Evolutionary conservation across 2,113 vertebrate genomes (phyloP), one percentile per base, ranked within the genome.

Genomic region (Lota lota): DNA sequence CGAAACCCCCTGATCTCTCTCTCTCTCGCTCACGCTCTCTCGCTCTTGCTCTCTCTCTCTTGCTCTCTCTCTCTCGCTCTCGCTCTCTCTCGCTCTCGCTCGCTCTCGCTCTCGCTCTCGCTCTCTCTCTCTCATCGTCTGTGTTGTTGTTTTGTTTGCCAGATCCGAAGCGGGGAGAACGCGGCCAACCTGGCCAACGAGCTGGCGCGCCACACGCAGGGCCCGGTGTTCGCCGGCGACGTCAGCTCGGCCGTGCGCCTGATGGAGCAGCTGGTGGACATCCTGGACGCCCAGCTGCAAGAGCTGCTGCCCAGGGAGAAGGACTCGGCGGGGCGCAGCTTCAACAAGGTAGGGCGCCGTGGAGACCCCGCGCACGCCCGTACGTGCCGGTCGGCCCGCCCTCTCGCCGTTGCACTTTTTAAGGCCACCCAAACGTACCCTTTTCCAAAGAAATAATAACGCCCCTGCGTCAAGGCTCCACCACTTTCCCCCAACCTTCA

Each of bases 211-310:
- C 96, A 98, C 89, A 99, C 97, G 71, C 95, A 97, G 91, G 95
- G 96, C 66, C 93, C 94, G 0, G 95, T 99, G 78, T 99, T 96
- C 21, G 96, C 97, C 6, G 97, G 97, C 0, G 97, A 99, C 69
- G 94, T 99, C 63, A 98, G 95, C 68, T 99, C 96, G n/a, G 95
- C 96, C 0, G 95, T 99, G 80, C 94, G 96, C 20, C 83, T 99
- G 63, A 99, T 99, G 96, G 96, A 99, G 83, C 96, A 99, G 87
- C 90, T 99, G 2, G 96, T 99, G 83, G 97, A 99, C 85, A 98
- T 99, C 84, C 87, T 99, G 73, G 97, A 99, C 56, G 96, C 97
- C 53, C 97, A 99, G 81, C 94, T 99, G 67, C 97, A 99, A 84
- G 97, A 98, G 76, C 87, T 98, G 69, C 88, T 92, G 24, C 97